Base-by-base conservation (phyloP, 2,113 vertebrate genomes). In the Apodemus speciosus region DNA sequence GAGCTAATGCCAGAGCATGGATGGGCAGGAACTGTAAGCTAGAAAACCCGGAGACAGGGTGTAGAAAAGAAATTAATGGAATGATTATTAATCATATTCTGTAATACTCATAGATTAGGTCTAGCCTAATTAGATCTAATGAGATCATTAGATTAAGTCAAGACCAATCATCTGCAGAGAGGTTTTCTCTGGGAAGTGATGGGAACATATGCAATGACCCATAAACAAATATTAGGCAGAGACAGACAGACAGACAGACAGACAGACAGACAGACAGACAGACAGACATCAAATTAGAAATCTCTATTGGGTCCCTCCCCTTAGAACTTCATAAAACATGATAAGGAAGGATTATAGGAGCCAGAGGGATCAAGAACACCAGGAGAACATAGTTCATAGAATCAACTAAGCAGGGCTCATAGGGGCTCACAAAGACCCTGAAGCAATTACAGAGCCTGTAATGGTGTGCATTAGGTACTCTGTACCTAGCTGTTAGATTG, bases 201-300 rank as follows among this genome's bases (percentile, higher is more conserved):
- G 30, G 10, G 64, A 66, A 32, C 27, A 66, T 66, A 66, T 32
- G 30, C 5, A 66, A 30, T 14, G 27, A 35, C 27, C 30, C 30
- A 66, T 46, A 46, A 46, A 3, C 43, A 46, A 46, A 46, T 46
- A 46, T 46, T 3, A 46, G 43, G 6, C 13, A 14, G 6, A 2
- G 25, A 46, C n/a, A n/a, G 43, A 1, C 0, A 8, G 32, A 2
- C 4, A 8, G 43, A 2, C 25, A 30, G n/a, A 0, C 18, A 21
- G 3, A 3, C 7, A 46, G 11, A 3, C 5, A 30, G 25, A 7
- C 4, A 46, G 72, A 3, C 1, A 60, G 58, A 7, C 7, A 25
- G 58, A 23, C 20, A n/a, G n/a, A n/a, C n/a, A n/a, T n/a, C n/a
- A 32, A 64, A 64, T 64, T 64, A 13, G 10, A 4, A 30, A 32